These are phyloP conservation scores for Drosophila mimetica DNA, from an alignment of 2,888 invertebrate species.

Conservation along the genomic window DNA sequence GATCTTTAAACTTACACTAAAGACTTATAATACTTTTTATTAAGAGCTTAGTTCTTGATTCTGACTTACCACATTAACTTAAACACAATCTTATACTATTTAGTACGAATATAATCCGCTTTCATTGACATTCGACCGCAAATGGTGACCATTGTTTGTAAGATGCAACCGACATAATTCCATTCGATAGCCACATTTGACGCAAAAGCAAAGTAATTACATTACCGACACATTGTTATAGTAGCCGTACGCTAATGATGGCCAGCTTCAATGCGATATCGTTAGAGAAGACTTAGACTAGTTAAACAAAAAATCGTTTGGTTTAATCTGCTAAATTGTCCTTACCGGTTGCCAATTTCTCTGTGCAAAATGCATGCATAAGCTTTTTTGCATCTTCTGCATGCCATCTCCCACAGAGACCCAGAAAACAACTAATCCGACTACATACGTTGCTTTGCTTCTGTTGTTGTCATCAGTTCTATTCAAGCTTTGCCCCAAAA, in stretches of 20 bases:
- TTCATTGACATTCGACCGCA: not conserved
- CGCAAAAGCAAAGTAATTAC: constrained; percentile 47
- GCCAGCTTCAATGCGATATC: not conserved
- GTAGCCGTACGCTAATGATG: constrained; percentile 1
- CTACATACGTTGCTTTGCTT: constrained; percentile 2
- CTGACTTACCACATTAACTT: too few species aligned
- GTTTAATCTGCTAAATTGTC: not conserved
- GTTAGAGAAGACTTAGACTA: not conserved
- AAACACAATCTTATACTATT: not conserved
- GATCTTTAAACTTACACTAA: too few species aligned
- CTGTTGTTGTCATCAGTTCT: constrained; percentile 19
- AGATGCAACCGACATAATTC: constrained; percentile 10
- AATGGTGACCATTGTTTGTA: not conserved
- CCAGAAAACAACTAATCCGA: constrained; percentile 13
- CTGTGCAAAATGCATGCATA: constrained; percentile 39
- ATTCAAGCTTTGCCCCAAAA: constrained; percentile 32
- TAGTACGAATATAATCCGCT: not conserved
- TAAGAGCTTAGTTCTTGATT: not conserved
- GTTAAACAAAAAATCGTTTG: not conserved
- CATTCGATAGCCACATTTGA: constrained; percentile 17
- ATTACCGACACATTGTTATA: constrained; percentile 10
- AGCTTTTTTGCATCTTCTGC: constrained; percentile 21
- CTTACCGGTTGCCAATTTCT: constrained; percentile 4
- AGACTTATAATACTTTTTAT: not conserved
- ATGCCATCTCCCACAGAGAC: constrained; percentile 11